Evolutionary conservation across 2,113 vertebrate species (phyloP).

Genomic region (Platysteira castanea): DNA sequence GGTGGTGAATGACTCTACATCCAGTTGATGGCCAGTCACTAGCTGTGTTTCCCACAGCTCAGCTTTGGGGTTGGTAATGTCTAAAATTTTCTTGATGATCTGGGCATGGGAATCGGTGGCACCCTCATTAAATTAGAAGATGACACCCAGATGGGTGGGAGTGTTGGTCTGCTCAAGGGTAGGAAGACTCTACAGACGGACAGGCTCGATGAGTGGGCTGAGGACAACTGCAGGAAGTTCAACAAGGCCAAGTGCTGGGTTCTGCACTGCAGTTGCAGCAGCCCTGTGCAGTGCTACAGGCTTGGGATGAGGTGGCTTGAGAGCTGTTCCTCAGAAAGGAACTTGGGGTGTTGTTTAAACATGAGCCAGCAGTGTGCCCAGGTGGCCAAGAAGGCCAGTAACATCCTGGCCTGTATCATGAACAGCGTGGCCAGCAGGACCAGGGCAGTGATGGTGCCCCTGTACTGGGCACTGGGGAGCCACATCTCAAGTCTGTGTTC

Average conservation of each 20-base stretch:
- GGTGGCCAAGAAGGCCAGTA: too few species aligned
- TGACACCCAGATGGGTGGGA: not conserved
- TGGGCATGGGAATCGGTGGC: too few species aligned
- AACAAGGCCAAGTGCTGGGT: too few species aligned
- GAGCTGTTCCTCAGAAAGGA: not conserved
- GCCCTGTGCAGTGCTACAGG: not conserved
- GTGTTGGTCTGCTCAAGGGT: not conserved
- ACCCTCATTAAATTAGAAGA: not conserved
- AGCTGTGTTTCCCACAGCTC: too few species aligned
- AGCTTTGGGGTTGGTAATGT: not conserved
- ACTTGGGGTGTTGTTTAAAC: not conserved
- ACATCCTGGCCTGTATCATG: not conserved
- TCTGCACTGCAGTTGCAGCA: not conserved
- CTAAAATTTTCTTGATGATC: too few species aligned
- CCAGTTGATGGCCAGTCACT: not conserved
- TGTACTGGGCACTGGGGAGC: not conserved
- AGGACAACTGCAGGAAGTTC: not conserved
- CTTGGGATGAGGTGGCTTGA: not conserved
- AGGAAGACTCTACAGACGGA: not conserved
- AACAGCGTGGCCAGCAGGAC: not conserved
- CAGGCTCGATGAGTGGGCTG: not conserved
- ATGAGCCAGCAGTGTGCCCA: not conserved
- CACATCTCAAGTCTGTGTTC: not conserved
- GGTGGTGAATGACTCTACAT: not conserved
- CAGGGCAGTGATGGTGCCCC: fast-evolving